These are phyloP conservation scores for Drosophila hamatofila DNA, from an alignment of 2,888 invertebrate species.

Conservation along the genomic window DNA sequence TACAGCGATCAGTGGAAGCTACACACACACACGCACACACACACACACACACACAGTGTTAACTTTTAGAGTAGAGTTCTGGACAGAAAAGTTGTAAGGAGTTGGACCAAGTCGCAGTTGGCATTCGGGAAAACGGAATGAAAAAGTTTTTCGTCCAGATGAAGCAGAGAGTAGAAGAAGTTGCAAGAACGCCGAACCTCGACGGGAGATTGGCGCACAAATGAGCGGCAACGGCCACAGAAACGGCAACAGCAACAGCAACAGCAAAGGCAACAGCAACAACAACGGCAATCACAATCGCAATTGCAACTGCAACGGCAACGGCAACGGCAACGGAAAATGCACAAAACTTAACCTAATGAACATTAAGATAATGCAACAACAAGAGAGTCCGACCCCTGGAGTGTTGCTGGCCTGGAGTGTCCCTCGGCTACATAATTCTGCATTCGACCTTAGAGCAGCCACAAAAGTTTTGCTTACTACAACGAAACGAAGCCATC, in stretches of 20 bases:
- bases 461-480: conserved; percentile 76
- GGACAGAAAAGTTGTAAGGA: conserved; percentile 64
- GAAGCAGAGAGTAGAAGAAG: conserved; percentile 62
- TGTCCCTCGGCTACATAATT: conserved; percentile 62
- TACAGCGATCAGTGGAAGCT: conserved; percentile 29
- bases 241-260: conserved; percentile 32
- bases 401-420: conserved; percentile 11
- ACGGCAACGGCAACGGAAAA: conserved; percentile 61
- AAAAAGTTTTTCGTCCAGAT: conserved; percentile 63
- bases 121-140: conserved; percentile 67
- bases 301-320: conserved; percentile 16
- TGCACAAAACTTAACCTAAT: conserved; percentile 81
- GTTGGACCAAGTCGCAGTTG: conserved; percentile 47
- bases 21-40: not conserved
- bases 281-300: conserved; percentile 37
- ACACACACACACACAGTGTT: not conserved
- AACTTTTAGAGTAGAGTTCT: conserved; percentile 36
- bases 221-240: conserved; percentile 61
- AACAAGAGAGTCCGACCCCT: conserved; percentile 40
- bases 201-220: conserved; percentile 77
- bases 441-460: conserved; percentile 69
- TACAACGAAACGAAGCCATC: conserved; percentile 30
- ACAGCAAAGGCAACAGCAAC: conserved; percentile 8
- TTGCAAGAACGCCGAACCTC: conserved; percentile 59
- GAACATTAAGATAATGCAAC: conserved; percentile 82